Base-by-base conservation (phyloP, 2,113 vertebrate genomes). In the Leptodactylus fuscus region DNA sequence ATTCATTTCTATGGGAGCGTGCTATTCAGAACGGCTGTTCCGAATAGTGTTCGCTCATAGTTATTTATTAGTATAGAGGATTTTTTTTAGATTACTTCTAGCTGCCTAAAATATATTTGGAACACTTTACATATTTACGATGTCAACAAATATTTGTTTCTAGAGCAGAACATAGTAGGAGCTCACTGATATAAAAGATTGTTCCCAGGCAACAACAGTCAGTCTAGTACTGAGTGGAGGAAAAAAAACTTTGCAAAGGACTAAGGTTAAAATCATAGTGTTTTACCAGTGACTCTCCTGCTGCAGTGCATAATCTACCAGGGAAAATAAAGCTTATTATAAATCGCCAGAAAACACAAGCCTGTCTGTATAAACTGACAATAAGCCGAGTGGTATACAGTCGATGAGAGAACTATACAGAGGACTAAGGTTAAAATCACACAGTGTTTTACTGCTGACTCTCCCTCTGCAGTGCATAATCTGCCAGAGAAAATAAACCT, bases 231-330 rank as follows among this genome's bases (percentile, higher is more conserved):
- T 60, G 51, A 79, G 53, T 60, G n/a, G 34, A 58, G 1, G 22
- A 60, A 41, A 60, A 41, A 60, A 5, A 79, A 58, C 22, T 41
- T 79, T 79, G 76, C 36, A 27, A 58, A 60, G 76, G 53, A 80
- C 77, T 80, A 80, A 80, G 77, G 77, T 80, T 80, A 80, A 80
- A 80, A 62, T 80, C 55, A 80, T 44, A 80, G 53, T 62, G 53
- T 62, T 80, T 80, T 60, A 44, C 77, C 62, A 36, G 22, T 62
- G 77, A 16, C 77, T 27, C 55, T 55, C 36, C 55, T 44, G 76
- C 76, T 79, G 76, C 53, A 60, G 20, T 27, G 53, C 53, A 44
- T 62, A 80, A 80, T 80, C 77, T 80, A 55, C 53, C 77, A 10
- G 53, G 44, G 53, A 80, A 80, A 80, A 80, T 80, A 80, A 80